Conservation (phyloP, 2,797 vertebrate species). For the Microcaecilia unicolor region DNA sequence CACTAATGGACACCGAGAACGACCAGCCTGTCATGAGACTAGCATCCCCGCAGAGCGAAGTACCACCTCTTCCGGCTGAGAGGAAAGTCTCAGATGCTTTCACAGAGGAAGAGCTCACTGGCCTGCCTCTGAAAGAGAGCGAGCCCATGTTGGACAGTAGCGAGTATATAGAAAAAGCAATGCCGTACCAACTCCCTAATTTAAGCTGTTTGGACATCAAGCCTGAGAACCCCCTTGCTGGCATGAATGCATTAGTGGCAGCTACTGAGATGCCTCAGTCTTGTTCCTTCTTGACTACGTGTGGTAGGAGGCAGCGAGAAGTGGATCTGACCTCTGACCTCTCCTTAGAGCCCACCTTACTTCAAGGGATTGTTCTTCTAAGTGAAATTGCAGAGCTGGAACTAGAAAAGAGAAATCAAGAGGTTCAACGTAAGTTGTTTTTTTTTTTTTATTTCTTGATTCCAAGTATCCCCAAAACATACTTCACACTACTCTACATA, state of each 20-base stretch:
- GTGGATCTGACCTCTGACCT: slow-evolving; percentile 37
- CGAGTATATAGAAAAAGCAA: slow-evolving; percentile 30
- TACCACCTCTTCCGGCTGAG: slow-evolving; percentile 27
- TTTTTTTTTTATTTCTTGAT: neutral
- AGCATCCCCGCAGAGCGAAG: slow-evolving; percentile 31
- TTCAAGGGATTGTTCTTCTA: slow-evolving; percentile 88
- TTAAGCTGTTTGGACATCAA: slow-evolving; percentile 32
- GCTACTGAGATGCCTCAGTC: slow-evolving; percentile 83
- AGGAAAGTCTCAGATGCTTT: neutral
- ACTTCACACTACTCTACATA: too few relatives aligned
- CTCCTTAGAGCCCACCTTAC: slow-evolving; percentile 66
- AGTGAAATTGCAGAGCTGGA: slow-evolving; percentile 85
- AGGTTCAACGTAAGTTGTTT: slow-evolving; percentile 47
- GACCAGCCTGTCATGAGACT: slow-evolving; percentile 19
- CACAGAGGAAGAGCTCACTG: slow-evolving; percentile 17
- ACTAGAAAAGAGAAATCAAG: slow-evolving; percentile 62
- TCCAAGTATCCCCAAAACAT: rapidly evolving
- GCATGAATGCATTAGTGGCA: slow-evolving; percentile 79
- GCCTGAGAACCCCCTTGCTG: slow-evolving; percentile 81
- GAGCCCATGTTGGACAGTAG: slow-evolving; percentile 6
- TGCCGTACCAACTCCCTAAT: slow-evolving; percentile 30
- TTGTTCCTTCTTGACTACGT: slow-evolving; percentile 34
- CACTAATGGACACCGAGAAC: slow-evolving; percentile 1
- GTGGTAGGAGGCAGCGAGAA: slow-evolving; percentile 18
- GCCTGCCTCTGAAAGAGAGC: slow-evolving; percentile 19